phyloP scores from a whole-genome alignment of 2,888 invertebrate genomes.

The Acanthopleura granulata region DNA sequence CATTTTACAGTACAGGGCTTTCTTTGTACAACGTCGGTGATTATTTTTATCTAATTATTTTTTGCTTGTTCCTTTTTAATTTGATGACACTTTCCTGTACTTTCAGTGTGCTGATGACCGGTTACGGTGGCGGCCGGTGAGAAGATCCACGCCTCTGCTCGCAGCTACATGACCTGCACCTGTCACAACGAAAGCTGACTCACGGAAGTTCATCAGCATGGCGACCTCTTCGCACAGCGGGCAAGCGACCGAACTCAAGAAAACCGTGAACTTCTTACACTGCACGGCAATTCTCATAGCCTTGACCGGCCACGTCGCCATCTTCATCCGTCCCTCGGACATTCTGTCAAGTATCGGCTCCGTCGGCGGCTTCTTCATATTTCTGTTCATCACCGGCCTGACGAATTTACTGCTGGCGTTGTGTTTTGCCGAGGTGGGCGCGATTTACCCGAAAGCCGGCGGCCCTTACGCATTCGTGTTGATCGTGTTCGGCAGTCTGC shows the following conservation, averaged over 20 bases:
- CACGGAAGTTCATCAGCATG: not conserved
- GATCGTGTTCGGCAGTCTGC: constrained; percentile 71
- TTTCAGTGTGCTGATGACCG: too few relatives aligned
- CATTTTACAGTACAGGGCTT: too few relatives aligned
- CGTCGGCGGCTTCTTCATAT: constrained; percentile 93
- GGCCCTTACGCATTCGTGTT: constrained; percentile 82
- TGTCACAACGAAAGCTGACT: too few relatives aligned
- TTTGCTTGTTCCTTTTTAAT: too few relatives aligned
- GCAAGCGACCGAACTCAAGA: constrained; percentile 37
- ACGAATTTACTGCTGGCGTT: constrained; percentile 75
- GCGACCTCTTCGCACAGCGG: not conserved
- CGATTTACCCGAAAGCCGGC: constrained; percentile 81
- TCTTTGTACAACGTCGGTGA: too few relatives aligned
- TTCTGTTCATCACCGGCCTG: constrained; percentile 94
- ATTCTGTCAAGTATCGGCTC: constrained; percentile 87
- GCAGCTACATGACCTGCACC: too few relatives aligned
- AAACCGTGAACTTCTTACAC: constrained; percentile 51
- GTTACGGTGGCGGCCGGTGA: too few relatives aligned
- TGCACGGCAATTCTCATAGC: constrained; percentile 56
- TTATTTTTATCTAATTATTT: too few relatives aligned
- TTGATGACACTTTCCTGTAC: too few relatives aligned
- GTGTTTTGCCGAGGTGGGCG: constrained; percentile 85
- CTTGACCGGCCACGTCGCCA: constrained; percentile 69
- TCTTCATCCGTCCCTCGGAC: constrained; percentile 97
- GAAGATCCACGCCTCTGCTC: too few relatives aligned